Percentiles rank a stretch among this genome's conserved stretches.
Evolutionary conservation across 2,113 vertebrate species (phyloP).

Genomic region (Phrynosoma platyrhinos): DNA sequence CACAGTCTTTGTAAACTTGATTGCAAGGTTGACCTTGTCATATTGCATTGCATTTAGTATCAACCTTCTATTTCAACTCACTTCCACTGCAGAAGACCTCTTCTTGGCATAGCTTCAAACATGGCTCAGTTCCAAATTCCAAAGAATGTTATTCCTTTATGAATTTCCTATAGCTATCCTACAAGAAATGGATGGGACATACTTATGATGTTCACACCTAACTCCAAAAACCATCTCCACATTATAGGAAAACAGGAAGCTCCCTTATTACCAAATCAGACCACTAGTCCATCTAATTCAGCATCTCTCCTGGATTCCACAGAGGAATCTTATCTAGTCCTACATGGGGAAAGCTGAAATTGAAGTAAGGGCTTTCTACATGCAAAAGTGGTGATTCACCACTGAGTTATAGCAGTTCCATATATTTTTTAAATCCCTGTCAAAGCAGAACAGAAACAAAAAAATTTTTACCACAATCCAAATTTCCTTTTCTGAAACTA

Average conservation of each 20-base stretch:
- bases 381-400: neutral
- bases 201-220: neutral
- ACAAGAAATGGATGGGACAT: neutral
- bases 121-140: neutral
- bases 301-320: neutral
- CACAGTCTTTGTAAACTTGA: no score
- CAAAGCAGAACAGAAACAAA: neutral
- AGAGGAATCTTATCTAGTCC: neutral
- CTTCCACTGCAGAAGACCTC: neutral
- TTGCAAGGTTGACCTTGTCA: no score
- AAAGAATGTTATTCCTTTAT: neutral
- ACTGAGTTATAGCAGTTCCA: neutral
- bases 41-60: no score
- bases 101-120: neutral
- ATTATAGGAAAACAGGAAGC: neutral
- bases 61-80: neutral
- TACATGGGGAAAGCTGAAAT: neutral
- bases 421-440: neutral
- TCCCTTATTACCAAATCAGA: neutral
- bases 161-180: neutral
- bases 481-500: neutral
- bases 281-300: neutral
- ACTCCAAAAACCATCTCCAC: neutral
- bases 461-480: neutral
- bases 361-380: neutral